phyloP scores from a whole-genome alignment of 2,888 invertebrate genomes.

The Rotaria magnacalcarata region DNA sequence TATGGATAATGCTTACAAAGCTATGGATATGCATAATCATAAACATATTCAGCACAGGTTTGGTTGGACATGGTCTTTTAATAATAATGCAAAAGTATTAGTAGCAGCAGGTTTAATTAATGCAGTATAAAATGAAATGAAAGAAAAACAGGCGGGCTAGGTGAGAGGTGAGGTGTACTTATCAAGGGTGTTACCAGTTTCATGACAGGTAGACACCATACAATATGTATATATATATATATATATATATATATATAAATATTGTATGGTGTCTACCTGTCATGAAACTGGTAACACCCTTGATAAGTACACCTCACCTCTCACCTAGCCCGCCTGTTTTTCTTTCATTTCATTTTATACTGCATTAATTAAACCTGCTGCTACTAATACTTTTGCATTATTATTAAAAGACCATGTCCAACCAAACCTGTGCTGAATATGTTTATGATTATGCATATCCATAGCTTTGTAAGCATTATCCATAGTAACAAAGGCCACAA shows the following conservation, averaged over 20 bases:
- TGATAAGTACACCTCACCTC: constrained; percentile 24
- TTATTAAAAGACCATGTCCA: constrained; percentile 5
- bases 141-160: neutral
- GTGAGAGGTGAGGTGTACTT: constrained; percentile 20
- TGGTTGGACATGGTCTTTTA: neutral
- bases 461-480: constrained; percentile 9
- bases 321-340: neutral
- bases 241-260: neutral
- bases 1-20: constrained; percentile 6
- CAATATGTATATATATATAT: neutral
- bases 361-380: neutral
- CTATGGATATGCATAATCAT: neutral
- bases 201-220: neutral
- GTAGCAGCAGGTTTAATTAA: neutral
- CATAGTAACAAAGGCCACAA: constrained; percentile 26
- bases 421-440: constrained; percentile 15
- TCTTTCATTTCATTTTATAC: neutral
- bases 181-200: constrained; percentile 9
- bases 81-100: neutral
- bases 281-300: constrained; percentile 1
- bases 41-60: constrained; percentile 24
- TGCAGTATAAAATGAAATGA: neutral
- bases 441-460: neutral
- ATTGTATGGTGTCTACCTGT: neutral
- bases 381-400: neutral